These are phyloP conservation scores for Melanchra persicariae DNA, from an alignment of 2,888 invertebrate species.

Conservation along the genomic window DNA sequence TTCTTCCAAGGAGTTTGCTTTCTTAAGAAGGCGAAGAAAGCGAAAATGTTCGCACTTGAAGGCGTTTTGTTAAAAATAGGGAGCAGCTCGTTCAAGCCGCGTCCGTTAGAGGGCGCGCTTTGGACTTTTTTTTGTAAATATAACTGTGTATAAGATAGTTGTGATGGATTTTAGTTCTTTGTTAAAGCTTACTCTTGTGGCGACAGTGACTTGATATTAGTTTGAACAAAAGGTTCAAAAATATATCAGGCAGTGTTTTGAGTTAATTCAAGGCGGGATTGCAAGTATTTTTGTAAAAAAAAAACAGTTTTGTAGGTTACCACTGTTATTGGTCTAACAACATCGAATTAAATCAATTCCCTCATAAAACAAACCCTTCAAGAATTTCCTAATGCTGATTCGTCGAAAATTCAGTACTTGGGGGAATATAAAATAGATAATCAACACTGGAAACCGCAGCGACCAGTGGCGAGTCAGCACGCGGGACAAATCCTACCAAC, in stretches of 20 bases:
- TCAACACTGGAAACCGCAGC: conserved; percentile 66
- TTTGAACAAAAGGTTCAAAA: neutral
- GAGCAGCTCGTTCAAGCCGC: conserved; percentile 75
- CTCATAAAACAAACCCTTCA: conserved; percentile 45
- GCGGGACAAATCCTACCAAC: conserved; percentile 80
- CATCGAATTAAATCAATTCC: conserved; percentile 24
- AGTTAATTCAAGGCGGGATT: no score
- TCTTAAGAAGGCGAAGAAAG: conserved; percentile 90
- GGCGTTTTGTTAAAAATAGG: conserved; percentile 87
- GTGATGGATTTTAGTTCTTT: conserved; percentile 34
- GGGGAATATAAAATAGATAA: conserved; percentile 66
- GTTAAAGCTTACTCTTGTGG: neutral
- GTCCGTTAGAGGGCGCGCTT: conserved; percentile 83
- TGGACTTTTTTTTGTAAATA: conserved; percentile 64
- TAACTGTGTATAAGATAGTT: conserved; percentile 40
- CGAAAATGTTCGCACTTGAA: conserved; percentile 88
- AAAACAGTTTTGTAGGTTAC: neutral
- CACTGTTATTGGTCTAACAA: conserved; percentile 11
- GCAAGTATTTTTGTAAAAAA: neutral
- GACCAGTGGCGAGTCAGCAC: conserved; percentile 68
- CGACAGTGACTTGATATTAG: conserved; percentile 5
- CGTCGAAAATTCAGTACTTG: conserved; percentile 50
- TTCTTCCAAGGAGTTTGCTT: conserved; percentile 86
- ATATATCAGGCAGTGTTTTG: neutral
- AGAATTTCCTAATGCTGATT: conserved; percentile 54